phyloP scores from a whole-genome alignment of 2,888 invertebrate genomes.

The Maniola hyperantus region DNA sequence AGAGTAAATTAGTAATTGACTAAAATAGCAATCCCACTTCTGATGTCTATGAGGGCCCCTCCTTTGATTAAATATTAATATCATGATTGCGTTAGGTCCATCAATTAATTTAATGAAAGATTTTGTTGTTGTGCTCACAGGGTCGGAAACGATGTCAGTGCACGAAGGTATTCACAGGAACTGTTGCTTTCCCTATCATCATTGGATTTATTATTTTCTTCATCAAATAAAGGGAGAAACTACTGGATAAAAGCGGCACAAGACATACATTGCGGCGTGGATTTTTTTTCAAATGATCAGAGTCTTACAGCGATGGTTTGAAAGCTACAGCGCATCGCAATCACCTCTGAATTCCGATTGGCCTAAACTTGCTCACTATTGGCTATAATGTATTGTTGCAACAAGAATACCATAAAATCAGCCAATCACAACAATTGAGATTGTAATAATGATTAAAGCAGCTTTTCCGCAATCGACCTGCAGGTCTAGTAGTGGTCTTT shows the following conservation, averaged over 20 bases:
- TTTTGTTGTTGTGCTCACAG: not conserved
- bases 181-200: not conserved
- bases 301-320: too few species aligned
- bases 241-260: too few species aligned
- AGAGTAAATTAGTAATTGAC: not conserved
- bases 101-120: not conserved
- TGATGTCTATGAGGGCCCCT: not conserved
- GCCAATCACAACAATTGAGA: too few species aligned
- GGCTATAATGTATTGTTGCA: too few species aligned
- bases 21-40: constrained; percentile 3
- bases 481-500: not conserved
- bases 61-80: not conserved
- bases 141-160: not conserved
- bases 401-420: too few species aligned
- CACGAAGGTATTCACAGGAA: not conserved
- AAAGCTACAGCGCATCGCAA: too few species aligned
- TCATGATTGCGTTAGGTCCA: not conserved
- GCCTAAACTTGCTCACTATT: too few species aligned
- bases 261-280: too few species aligned
- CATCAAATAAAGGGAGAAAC: not conserved
- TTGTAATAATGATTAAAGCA: too few species aligned
- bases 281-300: too few species aligned
- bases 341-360: too few species aligned
- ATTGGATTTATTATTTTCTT: not conserved
- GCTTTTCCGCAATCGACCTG: too few species aligned